phyloP scores from a whole-genome alignment of 2,888 invertebrate genomes.

The Drosophila merina region DNA sequence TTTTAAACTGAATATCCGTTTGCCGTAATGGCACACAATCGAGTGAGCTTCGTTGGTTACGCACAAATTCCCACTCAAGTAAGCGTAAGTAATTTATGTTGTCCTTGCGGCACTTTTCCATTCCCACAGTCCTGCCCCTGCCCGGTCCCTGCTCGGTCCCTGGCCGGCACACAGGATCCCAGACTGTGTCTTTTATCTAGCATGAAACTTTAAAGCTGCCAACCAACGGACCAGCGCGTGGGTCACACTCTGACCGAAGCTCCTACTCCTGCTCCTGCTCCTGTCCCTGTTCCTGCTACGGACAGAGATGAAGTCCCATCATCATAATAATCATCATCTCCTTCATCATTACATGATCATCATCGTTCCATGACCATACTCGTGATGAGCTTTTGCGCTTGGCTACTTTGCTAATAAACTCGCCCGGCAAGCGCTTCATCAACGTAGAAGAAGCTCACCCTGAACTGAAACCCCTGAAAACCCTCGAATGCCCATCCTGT shows the following conservation, averaged over 20 bases:
- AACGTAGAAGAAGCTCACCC: conserved; percentile 14
- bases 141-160: not conserved
- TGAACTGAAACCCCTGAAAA: not conserved
- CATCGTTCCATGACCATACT: conserved; percentile 13
- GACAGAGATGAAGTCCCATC: conserved; percentile 34
- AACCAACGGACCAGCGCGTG: conserved; percentile 50
- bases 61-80: conserved; percentile 81
- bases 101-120: conserved; percentile 71
- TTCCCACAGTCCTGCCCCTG: conserved; percentile 1
- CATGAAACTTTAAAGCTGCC: conserved; percentile 72
- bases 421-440: conserved; percentile 50
- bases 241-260: conserved; percentile 42
- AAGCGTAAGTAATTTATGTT: conserved; percentile 82
- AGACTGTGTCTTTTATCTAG: conserved; percentile 62
- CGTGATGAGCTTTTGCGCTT: conserved; percentile 65
- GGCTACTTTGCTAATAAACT: conserved; percentile 78
- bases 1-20: conserved; percentile 76
- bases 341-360: conserved; percentile 22
- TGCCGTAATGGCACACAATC: conserved; percentile 77
- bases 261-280: conserved; percentile 36
- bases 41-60: conserved; percentile 79
- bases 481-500: conserved; percentile 25
- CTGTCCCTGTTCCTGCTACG: conserved; percentile 18
- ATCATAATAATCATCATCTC: conserved; percentile 6
- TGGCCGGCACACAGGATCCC: not conserved